phyloP scores from a whole-genome alignment of 2,888 invertebrate genomes.

The Gibbula magus region DNA sequence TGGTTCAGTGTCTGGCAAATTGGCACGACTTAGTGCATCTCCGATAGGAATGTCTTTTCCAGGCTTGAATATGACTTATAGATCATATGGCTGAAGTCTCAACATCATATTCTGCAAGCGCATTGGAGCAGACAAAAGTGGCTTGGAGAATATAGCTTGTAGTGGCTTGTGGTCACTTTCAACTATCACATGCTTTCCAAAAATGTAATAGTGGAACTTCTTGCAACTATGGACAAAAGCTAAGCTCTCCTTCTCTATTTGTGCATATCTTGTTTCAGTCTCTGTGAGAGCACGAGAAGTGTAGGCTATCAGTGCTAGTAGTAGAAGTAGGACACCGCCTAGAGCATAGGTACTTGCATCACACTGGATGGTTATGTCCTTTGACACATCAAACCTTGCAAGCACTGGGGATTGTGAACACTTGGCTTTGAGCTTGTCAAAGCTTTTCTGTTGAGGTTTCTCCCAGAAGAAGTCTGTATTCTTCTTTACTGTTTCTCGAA shows the following conservation, averaged over 20 bases:
- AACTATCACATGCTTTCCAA: constrained; percentile 25
- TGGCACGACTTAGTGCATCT: constrained; percentile 28
- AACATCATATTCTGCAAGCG: constrained; percentile 35
- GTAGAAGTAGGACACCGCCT: background rate
- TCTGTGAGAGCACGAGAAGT: too few relatives aligned
- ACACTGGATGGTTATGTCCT: constrained; percentile 15
- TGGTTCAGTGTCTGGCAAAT: constrained; percentile 17
- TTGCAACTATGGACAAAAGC: too few relatives aligned
- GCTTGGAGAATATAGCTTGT: constrained; percentile 12
- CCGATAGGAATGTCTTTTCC: constrained; percentile 32
- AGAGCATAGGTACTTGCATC: background rate
- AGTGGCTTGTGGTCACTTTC: constrained; percentile 29
- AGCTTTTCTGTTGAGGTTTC: background rate
- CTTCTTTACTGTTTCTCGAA: constrained; percentile 40
- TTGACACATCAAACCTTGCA: constrained; percentile 36
- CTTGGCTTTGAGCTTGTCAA: constrained; percentile 30
- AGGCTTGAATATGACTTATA: constrained; percentile 29
- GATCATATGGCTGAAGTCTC: constrained; percentile 37
- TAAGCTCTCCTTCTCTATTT: too few relatives aligned
- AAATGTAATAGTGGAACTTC: constrained; percentile 28
- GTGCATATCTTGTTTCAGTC: too few relatives aligned
- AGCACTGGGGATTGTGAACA: constrained; percentile 43
- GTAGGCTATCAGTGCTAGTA: too few relatives aligned
- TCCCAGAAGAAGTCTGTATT: constrained; percentile 36
- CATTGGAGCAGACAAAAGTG: constrained; percentile 23